phyloP scores from a whole-genome alignment of 2,888 invertebrate genomes.

The Leucophora obtusa region DNA sequence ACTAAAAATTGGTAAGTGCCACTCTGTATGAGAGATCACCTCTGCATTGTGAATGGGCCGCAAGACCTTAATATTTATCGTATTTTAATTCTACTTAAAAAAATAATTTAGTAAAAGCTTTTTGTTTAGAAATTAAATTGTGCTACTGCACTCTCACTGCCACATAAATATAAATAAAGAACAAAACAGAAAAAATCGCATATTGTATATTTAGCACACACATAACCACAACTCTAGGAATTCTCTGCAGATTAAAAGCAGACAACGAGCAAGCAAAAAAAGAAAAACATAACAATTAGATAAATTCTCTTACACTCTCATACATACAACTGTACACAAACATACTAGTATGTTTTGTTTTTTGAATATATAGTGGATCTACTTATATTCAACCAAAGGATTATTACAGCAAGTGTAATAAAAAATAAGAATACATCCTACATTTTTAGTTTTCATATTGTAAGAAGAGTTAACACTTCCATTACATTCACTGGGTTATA shows the following conservation, averaged over 20 bases:
- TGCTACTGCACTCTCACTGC: neutral
- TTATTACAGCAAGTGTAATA: no score
- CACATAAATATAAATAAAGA: conserved; percentile 5
- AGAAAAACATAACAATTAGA: neutral
- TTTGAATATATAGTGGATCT: no score
- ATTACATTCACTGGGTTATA: neutral
- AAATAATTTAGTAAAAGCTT: neutral
- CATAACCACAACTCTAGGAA: neutral
- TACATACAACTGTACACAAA: no score
- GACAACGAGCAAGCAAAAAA: neutral
- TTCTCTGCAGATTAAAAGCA: neutral
- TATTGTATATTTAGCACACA: neutral
- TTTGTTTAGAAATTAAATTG: neutral
- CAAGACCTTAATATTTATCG: neutral
- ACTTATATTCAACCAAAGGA: no score
- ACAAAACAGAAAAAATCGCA: neutral
- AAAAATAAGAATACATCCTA: no score
- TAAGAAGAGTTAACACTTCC: no score
- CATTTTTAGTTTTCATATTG: no score
- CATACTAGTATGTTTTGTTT: no score
- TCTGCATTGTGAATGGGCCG: no score
- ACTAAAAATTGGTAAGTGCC: no score
- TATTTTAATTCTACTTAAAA: neutral
- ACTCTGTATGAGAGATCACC: no score
- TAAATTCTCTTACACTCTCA: neutral